Conservation (phyloP, 2,888 invertebrate genomes). For the Diloba caeruleocephala region DNA sequence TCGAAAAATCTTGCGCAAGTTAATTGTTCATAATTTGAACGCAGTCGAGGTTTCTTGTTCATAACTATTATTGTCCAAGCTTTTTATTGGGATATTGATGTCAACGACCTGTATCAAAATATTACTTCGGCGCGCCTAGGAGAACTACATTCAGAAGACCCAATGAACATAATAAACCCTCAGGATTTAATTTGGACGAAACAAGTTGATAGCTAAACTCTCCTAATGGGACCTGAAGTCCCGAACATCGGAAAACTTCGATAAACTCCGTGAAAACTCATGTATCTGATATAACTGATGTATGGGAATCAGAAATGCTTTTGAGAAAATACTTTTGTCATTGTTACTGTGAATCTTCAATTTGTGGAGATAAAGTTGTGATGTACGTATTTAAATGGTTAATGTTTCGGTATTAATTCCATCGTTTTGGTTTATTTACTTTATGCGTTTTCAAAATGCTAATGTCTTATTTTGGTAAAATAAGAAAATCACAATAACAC, state of each 20-base stretch:
- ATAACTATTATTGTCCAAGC: no score
- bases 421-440: constrained; percentile 2
- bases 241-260: constrained; percentile 33
- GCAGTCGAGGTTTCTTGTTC: no score
- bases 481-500: no score
- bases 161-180: constrained; percentile 9
- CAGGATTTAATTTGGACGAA: constrained; percentile 38
- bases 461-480: constrained; percentile 4
- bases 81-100: no score
- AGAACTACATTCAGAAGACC: constrained; percentile 8
- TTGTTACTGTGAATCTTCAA: constrained; percentile 6
- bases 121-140: no score
- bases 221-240: constrained; percentile 21
- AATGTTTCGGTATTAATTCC: constrained; percentile 20
- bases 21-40: no score
- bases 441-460: no score
- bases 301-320: constrained; percentile 19
- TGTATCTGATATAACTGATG: no score
- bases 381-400: constrained; percentile 10
- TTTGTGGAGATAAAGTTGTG: not conserved
- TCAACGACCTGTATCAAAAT: no score
- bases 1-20: no score
- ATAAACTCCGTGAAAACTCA: constrained; percentile 23
- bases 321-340: constrained; percentile 7
- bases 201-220: constrained; percentile 32